Evolutionary conservation across 2,113 vertebrate genomes (phyloP).

Genomic region (Xenotilapia longispinis): DNA sequence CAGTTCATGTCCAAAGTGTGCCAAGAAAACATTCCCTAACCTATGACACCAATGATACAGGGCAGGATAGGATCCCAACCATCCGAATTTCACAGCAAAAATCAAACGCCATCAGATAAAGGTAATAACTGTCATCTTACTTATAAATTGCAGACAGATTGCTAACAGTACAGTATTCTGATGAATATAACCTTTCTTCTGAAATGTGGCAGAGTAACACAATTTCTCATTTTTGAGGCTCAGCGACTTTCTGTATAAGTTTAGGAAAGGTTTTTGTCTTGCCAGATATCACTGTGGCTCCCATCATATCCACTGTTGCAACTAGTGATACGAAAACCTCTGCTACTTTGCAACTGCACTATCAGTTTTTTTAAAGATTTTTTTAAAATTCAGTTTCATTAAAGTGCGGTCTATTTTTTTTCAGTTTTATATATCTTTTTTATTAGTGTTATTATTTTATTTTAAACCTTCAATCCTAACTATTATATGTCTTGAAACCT

Average conservation of each 20-base stretch:
- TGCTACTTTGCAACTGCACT: not conserved
- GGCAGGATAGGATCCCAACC: not conserved
- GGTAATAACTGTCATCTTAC: not conserved
- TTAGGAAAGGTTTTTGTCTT: not conserved
- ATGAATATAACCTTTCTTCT: not conserved
- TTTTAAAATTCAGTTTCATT: not conserved
- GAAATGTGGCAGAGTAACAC: not conserved
- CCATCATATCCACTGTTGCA: not conserved
- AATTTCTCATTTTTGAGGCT: not conserved
- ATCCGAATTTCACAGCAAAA: fast-evolving
- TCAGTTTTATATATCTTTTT: not conserved
- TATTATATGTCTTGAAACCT: not conserved
- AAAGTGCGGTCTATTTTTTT: not conserved
- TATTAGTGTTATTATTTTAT: not conserved
- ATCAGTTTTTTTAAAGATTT: not conserved
- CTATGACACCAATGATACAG: not conserved
- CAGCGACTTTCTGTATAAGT: fast-evolving
- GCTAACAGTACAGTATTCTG: not conserved
- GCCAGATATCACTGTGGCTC: not conserved
- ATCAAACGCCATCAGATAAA: not conserved
- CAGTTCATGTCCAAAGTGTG: not conserved
- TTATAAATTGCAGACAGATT: not conserved
- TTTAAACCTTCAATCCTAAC: not conserved
- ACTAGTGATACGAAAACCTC: not conserved
- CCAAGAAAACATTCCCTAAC: not conserved